Conservation (phyloP, 2,797 vertebrate species). For the Channa striata region DNA sequence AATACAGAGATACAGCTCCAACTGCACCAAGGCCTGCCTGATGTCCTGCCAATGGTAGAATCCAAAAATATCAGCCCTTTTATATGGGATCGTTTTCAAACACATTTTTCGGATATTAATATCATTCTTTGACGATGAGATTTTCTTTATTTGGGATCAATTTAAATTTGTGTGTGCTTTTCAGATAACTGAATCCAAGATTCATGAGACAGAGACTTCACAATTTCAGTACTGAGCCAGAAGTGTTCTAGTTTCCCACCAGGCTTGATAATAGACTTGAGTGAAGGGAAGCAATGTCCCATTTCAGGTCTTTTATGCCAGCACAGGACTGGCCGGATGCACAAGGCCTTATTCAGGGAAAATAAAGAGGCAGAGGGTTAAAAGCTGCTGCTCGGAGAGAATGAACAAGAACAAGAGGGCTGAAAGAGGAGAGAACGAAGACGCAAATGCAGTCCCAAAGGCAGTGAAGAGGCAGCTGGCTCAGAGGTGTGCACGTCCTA, state of each 20-base stretch:
- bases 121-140: slow-evolving; percentile 6
- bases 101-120: slow-evolving; percentile 19
- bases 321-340: slow-evolving; percentile 45
- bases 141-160: slow-evolving; percentile 34
- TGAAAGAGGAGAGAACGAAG: slow-evolving; percentile 58
- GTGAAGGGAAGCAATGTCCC: slow-evolving; percentile 49
- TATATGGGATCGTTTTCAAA: slow-evolving; percentile 33
- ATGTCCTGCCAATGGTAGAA: slow-evolving; percentile 44
- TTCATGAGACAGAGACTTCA: slow-evolving; percentile 38
- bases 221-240: slow-evolving; percentile 44
- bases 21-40: slow-evolving; percentile 26
- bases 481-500: slow-evolving; percentile 79
- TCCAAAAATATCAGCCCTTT: slow-evolving; percentile 26
- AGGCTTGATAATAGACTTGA: slow-evolving; percentile 57
- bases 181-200: slow-evolving; percentile 43
- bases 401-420: slow-evolving; percentile 33
- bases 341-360: slow-evolving; percentile 53
- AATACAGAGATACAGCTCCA: slow-evolving; percentile 30
- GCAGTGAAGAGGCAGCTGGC: slow-evolving; percentile 81
- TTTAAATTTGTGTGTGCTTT: slow-evolving; percentile 35
- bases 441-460: slow-evolving; percentile 69
- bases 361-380: slow-evolving; percentile 16
- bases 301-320: slow-evolving; percentile 62
- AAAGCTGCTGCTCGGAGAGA: slow-evolving; percentile 32
- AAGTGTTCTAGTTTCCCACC: slow-evolving; percentile 61